Evolutionary conservation across 2,113 vertebrate species (phyloP).

Genomic region (Istiophorus platypterus): DNA sequence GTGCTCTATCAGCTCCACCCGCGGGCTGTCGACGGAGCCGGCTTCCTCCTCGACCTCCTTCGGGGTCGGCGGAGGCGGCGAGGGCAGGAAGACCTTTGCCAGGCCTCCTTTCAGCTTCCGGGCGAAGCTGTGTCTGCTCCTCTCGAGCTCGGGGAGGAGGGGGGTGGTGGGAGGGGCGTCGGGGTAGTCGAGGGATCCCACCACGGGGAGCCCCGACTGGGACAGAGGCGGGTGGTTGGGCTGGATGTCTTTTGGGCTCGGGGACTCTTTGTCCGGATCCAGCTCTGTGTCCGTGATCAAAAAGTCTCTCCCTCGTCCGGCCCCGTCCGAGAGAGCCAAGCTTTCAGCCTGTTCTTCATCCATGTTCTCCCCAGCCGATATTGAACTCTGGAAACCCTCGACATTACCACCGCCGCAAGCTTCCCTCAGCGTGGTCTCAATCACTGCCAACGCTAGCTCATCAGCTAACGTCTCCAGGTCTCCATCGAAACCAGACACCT

Average conservation of each 20-base stretch:
- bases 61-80: slow-evolving; percentile 83
- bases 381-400: not conserved
- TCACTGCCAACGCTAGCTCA: slow-evolving; percentile 50
- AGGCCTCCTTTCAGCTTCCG: slow-evolving; percentile 83
- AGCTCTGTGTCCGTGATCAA: not conserved
- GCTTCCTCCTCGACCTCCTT: slow-evolving; percentile 61
- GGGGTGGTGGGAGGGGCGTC: slow-evolving; percentile 85
- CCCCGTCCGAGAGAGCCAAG: not conserved
- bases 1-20: slow-evolving; percentile 71
- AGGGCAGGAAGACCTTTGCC: slow-evolving; percentile 83
- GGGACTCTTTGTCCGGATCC: not conserved
- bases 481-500: not conserved
- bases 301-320: not conserved
- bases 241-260: not conserved
- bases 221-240: slow-evolving; percentile 26
- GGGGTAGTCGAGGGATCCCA: slow-evolving; percentile 84
- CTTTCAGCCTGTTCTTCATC: not conserved
- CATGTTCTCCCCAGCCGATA: not conserved
- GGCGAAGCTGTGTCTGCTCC: slow-evolving; percentile 79
- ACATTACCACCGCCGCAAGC: not conserved
- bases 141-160: slow-evolving; percentile 76
- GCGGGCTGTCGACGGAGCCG: not conserved
- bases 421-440: slow-evolving; percentile 67
- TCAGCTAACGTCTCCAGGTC: slow-evolving; percentile 60
- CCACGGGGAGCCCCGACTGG: slow-evolving; percentile 60